Percentiles rank a stretch among this genome's conserved stretches.
phyloP scores from a whole-genome alignment of 2,888 invertebrate species.

The Liposcelis brunnea region DNA sequence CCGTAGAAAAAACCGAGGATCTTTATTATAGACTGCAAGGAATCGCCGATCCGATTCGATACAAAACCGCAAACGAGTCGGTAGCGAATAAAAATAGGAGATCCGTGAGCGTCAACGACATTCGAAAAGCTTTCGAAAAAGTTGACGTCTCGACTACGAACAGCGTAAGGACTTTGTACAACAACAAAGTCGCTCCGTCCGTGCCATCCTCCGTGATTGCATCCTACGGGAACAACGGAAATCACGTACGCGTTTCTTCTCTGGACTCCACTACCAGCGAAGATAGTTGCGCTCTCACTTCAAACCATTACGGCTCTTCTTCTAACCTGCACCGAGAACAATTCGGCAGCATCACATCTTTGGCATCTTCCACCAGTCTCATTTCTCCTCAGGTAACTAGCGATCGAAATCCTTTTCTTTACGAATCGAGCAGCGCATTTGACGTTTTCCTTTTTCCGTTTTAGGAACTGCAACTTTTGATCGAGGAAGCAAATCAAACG shows the following conservation, averaged over 20 bases:
- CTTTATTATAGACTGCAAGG: no score
- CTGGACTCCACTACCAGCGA: constrained; percentile 35
- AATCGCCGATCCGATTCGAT: no score
- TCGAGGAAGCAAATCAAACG: constrained; percentile 48
- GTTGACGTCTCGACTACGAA: constrained; percentile 20
- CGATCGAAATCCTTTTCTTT: not conserved
- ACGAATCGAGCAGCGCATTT: no score
- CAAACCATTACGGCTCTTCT: constrained; percentile 22
- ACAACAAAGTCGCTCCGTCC: not conserved
- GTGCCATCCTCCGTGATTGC: constrained; percentile 10
- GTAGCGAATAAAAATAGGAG: constrained; percentile 13
- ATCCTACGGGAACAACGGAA: constrained; percentile 18
- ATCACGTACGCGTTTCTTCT: constrained; percentile 32
- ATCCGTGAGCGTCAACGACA: constrained; percentile 35
- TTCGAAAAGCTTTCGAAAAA: constrained; percentile 39
- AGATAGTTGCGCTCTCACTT: constrained; percentile 23
- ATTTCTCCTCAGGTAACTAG: constrained; percentile 33
- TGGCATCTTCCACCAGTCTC: constrained; percentile 37
- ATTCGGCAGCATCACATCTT: constrained; percentile 37
- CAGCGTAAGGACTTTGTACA: constrained; percentile 4
- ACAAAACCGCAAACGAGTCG: not conserved
- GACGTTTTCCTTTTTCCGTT: not conserved
- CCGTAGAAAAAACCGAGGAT: no score
- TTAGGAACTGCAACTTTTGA: constrained; percentile 41
- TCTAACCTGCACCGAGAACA: constrained; percentile 26